Percentiles rank a stretch among this genome's conserved stretches.
phyloP scores from a whole-genome alignment of 1,140 invertebrate species.

The silkworm (Bombyx mori) region DNA sequence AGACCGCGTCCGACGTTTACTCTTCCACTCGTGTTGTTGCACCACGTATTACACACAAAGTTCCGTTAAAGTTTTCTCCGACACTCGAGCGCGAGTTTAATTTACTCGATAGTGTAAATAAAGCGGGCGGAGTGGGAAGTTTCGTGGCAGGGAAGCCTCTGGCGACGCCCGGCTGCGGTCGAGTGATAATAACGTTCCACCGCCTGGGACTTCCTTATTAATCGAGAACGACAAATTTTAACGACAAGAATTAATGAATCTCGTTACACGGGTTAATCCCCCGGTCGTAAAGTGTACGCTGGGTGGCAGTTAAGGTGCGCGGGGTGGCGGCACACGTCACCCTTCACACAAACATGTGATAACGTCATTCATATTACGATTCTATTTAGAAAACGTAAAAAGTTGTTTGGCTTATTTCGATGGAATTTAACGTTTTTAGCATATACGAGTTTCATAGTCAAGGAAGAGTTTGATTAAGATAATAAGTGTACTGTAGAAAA shows the following conservation, averaged over 20 bases:
- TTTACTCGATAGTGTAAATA: slow-evolving; percentile 73
- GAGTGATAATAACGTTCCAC: slow-evolving; percentile 63
- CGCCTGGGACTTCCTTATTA: slow-evolving; percentile 68
- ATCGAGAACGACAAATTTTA: slow-evolving; percentile 74
- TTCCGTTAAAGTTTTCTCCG: slow-evolving; percentile 68
- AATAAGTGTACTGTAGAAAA: no score
- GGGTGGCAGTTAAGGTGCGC: slow-evolving; percentile 55
- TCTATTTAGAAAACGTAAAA: no score
- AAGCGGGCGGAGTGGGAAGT: slow-evolving; percentile 66
- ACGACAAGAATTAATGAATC: slow-evolving; percentile 74
- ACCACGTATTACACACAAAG: slow-evolving; percentile 72
- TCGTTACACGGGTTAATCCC: slow-evolving; percentile 73
- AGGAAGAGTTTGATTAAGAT: no score
- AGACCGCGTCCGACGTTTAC: slow-evolving; percentile 69
- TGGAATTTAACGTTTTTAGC: no score
- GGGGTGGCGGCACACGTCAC: slow-evolving; percentile 23
- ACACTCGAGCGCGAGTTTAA: slow-evolving; percentile 71
- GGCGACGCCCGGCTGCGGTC: slow-evolving; percentile 50
- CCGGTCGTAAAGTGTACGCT: slow-evolving; percentile 68
- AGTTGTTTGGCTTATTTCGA: no score
- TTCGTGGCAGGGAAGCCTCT: slow-evolving; percentile 49
- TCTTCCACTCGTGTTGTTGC: slow-evolving; percentile 69
- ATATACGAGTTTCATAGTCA: no score
- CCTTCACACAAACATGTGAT: not conserved
- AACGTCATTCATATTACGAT: no score